A percentile compares a stretch with the other conserved stretches of the same genome.
Conservation (phyloP, 2,113 vertebrate genomes). For the Rallus limicola region DNA sequence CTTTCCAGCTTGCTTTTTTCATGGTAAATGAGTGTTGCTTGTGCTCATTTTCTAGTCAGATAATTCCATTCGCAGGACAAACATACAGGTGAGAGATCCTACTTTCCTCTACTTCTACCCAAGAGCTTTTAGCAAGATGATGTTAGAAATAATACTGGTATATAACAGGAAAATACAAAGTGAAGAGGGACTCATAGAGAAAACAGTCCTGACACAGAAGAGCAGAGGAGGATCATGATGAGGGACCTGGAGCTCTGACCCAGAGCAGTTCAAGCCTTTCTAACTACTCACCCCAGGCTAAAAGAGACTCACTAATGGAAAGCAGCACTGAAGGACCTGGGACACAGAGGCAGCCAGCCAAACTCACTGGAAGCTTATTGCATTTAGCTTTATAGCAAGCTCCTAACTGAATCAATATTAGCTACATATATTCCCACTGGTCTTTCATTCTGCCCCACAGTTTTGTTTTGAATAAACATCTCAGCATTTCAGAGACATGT, state of each 20-base stretch:
- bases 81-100: background rate
- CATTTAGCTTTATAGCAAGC: background rate
- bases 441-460: background rate
- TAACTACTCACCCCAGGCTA: background rate
- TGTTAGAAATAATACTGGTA: background rate
- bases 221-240: background rate
- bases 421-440: background rate
- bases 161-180: background rate
- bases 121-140: background rate
- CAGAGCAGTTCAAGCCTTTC: background rate
- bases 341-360: background rate
- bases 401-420: background rate
- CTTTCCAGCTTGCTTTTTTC: conserved; percentile 57
- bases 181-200: background rate
- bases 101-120: conserved; percentile 17
- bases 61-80: conserved; percentile 40
- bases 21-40: conserved; percentile 44
- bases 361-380: background rate
- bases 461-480: background rate
- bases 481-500: background rate
- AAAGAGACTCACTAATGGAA: background rate
- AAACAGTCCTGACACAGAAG: background rate
- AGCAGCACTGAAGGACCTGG: background rate
- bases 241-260: background rate
- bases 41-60: conserved; percentile 50